Base-by-base conservation (phyloP, 2,888 invertebrate genomes). In the Atrina japonica region DNA sequence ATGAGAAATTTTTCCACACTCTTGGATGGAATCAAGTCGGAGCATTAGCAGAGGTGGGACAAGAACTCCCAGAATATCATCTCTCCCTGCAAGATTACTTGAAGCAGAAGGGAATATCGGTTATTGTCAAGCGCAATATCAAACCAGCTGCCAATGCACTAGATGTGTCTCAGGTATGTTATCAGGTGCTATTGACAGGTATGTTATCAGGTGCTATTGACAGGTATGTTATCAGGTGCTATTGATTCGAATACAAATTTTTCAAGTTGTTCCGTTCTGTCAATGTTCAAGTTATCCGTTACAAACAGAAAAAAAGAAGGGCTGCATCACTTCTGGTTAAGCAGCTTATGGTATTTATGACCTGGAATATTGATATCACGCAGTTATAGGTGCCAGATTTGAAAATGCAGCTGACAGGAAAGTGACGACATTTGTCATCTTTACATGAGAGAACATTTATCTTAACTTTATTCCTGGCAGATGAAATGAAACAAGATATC, bases 41-140 rank as follows among this genome's bases (percentile, higher is more conserved):
- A 0, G 93, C 95, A 0, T 88, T 96, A 21, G 95, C 95, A 0
- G 95, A 96, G 88, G 95, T 95, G 82, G 95, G 95, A 0, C 94
- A 95, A 85, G 95, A 94, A 84, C 95, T 95, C 78, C 94, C 95
- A 0, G 95, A 95, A 82, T 95, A 95, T 83, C 93, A 95, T 70
- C 93, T 94, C 0, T 92, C 93, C 61, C 93, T 95, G 91, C 94
- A 95, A 84, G 93, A 93, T 56, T 90, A 93, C 67, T 91, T 95
- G 29, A 93, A 93, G 78, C 91, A 76, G 23, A 92, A 94, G 73
- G 93, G 93, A 35, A 94, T 95, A 81, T 92, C 91, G 16, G 93
- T 95, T 77, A 92, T 94, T 18, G 92, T 93, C 0, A 95, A 94
- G 84, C 92, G 93, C 27, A 95, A 95, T 86, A 94, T 95, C 85